Evolutionary conservation across 2,888 invertebrate species (phyloP), one percentile per base, ranked within the genome.

Genomic region (Junonia oenone): DNA sequence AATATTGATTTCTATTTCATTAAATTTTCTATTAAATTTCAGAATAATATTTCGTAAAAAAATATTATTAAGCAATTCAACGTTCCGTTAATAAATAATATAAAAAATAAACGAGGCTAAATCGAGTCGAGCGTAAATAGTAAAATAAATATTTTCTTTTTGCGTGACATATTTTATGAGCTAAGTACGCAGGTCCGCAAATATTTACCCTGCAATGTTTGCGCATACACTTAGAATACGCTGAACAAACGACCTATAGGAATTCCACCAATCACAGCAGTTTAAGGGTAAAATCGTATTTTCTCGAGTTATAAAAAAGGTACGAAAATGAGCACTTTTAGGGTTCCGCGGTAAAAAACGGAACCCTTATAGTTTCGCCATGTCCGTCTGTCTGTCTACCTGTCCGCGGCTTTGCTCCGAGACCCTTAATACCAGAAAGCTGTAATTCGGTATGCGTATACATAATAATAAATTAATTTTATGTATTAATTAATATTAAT

Each of bases 161-260:
- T 43, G 51, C 35, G 51, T 53, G 47, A 53, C 47, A 53, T 52
- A 46, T 53, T 53, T 47, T 47, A 46, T 19, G 29, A 14, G 14
- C 14, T 14, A 45, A 17, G 26, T 33, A 45, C 37, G 45, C 13
- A 47, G 31, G 27, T 38, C 15, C 33, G n/a, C 43, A 47, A 43
- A 56, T 15, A 56, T 40, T 47, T 46, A 13, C 33, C 15, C 14
- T 6, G 51, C 31, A 35, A 47, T 56, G 51, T 56, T 51, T 31
- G 35, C 56, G 47, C 45, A 19, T 45, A 45, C 45, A 50, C 51
- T 56, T 46, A 47, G 46, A 51, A 35, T 51, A 38, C 17, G 11
- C 15, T 22, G 40, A 40, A 31, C 37, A 46, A 56, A 56, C 27
- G 33, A 19, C 35, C 46, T 47, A 26, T 8, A 47, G 45, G 33